phyloP scores from a whole-genome alignment of 2,888 invertebrate genomes.

The Molorchus minor region DNA sequence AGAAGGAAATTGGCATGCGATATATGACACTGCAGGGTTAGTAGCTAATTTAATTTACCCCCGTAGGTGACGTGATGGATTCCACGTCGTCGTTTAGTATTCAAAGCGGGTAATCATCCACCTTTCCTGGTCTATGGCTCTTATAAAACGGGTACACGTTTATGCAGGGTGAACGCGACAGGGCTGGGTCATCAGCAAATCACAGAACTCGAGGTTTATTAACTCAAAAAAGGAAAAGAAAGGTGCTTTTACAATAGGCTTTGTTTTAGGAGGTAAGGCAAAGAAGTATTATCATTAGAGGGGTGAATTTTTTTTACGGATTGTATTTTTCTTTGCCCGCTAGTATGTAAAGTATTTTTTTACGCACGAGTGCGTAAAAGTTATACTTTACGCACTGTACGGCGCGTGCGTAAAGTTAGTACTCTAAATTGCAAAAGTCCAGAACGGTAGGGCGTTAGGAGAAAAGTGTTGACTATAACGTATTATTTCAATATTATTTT shows the following conservation, averaged over 20 bases:
- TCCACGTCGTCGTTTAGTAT: slow-evolving; percentile 51
- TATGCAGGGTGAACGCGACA: slow-evolving; percentile 46
- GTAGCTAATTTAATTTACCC: slow-evolving; percentile 56
- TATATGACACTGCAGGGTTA: slow-evolving; percentile 55
- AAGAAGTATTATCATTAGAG: too few relatives aligned
- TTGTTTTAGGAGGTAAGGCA: too few relatives aligned
- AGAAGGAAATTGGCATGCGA: slow-evolving; percentile 57
- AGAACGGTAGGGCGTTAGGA: too few relatives aligned
- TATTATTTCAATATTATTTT: too few relatives aligned
- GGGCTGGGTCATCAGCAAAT: slow-evolving; percentile 12
- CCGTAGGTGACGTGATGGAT: slow-evolving; percentile 53
- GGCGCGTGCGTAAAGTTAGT: too few relatives aligned
- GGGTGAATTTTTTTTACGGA: too few relatives aligned
- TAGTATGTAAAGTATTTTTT: too few relatives aligned
- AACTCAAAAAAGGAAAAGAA: not conserved
- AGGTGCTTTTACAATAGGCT: slow-evolving; percentile 3
- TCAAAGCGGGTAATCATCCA: slow-evolving; percentile 35
- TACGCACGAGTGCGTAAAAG: too few relatives aligned
- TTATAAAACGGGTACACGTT: slow-evolving; percentile 49
- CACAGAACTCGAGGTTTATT: slow-evolving; percentile 6
- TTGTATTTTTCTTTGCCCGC: too few relatives aligned
- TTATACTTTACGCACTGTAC: too few relatives aligned
- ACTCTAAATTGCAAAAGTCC: too few relatives aligned
- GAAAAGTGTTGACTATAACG: too few relatives aligned
- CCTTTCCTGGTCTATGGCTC: slow-evolving; percentile 30